Conservation (phyloP, 1,140 invertebrate species). For the Tetramorium parvispinum region DNA sequence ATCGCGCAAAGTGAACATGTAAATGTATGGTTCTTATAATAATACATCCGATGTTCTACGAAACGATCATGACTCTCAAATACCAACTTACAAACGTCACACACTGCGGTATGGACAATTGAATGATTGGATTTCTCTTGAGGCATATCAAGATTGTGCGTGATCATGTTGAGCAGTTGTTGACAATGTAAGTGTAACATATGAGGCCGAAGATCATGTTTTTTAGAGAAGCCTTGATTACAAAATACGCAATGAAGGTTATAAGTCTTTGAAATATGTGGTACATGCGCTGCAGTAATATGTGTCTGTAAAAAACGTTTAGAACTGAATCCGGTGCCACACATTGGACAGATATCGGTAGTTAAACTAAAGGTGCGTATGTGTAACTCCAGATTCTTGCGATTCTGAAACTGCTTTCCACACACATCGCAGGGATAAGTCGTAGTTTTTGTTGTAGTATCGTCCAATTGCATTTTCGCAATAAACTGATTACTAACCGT, state of each 20-base stretch:
- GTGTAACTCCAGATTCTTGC: conserved; percentile 67
- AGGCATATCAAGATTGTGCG: neutral
- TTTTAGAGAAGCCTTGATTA: conserved; percentile 70
- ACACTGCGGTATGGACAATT: neutral
- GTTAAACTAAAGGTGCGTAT: conserved; percentile 34
- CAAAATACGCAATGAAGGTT: conserved; percentile 62
- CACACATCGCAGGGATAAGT: conserved; percentile 72
- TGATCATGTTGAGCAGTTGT: conserved; percentile 8
- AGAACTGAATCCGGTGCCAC: conserved; percentile 61
- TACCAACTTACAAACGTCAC: conserved; percentile 67
- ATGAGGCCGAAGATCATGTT: conserved; percentile 51
- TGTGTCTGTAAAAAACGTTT: conserved; percentile 65
- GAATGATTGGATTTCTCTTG: neutral
- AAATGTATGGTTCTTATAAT: conserved; percentile 55
- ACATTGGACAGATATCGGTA: conserved; percentile 55
- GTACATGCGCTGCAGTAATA: conserved; percentile 44
- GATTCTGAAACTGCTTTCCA: conserved; percentile 69
- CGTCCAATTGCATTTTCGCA: neutral
- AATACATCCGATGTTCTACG: conserved; percentile 67
- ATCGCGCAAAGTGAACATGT: conserved; percentile 67
- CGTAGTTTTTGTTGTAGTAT: neutral
- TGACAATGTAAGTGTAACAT: conserved; percentile 62
- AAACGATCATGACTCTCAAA: conserved; percentile 73
- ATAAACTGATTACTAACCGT: neutral
- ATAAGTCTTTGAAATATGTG: neutral